Evolutionary conservation across 2,113 vertebrate genomes (phyloP), one percentile per base, ranked within the genome.

Genomic region (Epinephelus moara): DNA sequence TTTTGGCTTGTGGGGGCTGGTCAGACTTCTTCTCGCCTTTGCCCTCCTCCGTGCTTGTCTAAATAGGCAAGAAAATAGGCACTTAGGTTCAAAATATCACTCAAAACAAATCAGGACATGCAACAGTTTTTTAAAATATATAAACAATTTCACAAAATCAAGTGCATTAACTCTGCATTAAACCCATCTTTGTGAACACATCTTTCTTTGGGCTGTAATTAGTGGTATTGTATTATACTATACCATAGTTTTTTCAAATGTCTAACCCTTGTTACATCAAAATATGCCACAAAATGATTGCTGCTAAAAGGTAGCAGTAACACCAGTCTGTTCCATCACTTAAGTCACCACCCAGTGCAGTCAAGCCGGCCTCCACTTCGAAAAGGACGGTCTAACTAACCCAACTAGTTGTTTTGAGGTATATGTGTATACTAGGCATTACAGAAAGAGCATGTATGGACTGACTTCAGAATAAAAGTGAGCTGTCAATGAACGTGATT

Each of bases 1-100:
- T 99, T 95, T 99, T 99, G 82, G 98, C 98, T 91, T 98, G 97
- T 78, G 98, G 98, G 0, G 98, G 98, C 7, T 98, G 97, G 94
- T 99, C 98, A 21, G 94, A 95, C 69, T 98, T 99, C 94, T 99
- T 99, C 85, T 96, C 95, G 42, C 97, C 95, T 91, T 99, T 99
- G 25, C 90, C 91, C 83, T 97, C 97, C 88, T 95, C 95, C 82
- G 97, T 93, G 75, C 95, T 96, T 0, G 97, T 98, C 98, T 99
- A 78, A 53, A 64, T 25, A 12, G 4, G 0, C 61, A 30, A 50
- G 4, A 67, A n/a, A 71, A 27, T 6, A 15, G 4, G n/a, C 47
- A 40, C 18, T 21, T 17, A n/a, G 2, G 21, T 59, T 15, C 11
- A 72, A 56, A 62, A 27, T 30, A 4, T 25, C 7, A 40, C 27